phyloP scores from a whole-genome alignment of 2,888 invertebrate species.

The Schizaphis graminum region DNA sequence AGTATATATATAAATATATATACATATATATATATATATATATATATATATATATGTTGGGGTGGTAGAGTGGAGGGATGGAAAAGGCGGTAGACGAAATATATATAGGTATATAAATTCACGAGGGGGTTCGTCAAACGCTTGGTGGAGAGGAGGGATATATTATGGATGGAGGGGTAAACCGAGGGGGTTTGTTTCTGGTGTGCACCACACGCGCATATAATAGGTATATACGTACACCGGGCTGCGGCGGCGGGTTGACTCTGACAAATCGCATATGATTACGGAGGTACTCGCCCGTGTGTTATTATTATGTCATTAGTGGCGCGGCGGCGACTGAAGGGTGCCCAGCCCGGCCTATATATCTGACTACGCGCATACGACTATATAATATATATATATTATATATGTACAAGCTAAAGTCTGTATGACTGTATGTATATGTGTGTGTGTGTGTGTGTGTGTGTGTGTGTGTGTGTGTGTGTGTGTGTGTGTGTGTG shows the following conservation, averaged over 20 bases:
- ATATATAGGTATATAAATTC: conserved; percentile 22
- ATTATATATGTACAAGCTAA: neutral
- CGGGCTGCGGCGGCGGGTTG: conserved; percentile 65
- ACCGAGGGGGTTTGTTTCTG: conserved; percentile 64
- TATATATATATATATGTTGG: neutral
- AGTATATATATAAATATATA: neutral
- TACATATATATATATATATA: too few relatives aligned
- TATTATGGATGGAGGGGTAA: conserved; percentile 1
- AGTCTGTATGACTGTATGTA: neutral
- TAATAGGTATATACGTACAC: neutral
- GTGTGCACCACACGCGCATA: conserved; percentile 27
- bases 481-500: neutral
- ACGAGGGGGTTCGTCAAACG: conserved; percentile 34
- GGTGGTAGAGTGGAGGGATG: neutral
- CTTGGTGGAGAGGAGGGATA: neutral
- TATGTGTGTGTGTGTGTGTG: too few relatives aligned
- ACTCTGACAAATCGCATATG: conserved; percentile 69
- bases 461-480: too few relatives aligned
- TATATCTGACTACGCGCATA: conserved; percentile 33
- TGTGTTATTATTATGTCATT: conserved; percentile 70
- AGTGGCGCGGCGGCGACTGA: conserved; percentile 66
- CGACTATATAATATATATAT: conserved; percentile 25
- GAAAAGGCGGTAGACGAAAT: conserved; percentile 55
- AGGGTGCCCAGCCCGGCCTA: conserved; percentile 62
- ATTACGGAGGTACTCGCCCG: conserved; percentile 68